Conservation (phyloP, 2,797 vertebrate genomes). For the Morus bassanus region DNA sequence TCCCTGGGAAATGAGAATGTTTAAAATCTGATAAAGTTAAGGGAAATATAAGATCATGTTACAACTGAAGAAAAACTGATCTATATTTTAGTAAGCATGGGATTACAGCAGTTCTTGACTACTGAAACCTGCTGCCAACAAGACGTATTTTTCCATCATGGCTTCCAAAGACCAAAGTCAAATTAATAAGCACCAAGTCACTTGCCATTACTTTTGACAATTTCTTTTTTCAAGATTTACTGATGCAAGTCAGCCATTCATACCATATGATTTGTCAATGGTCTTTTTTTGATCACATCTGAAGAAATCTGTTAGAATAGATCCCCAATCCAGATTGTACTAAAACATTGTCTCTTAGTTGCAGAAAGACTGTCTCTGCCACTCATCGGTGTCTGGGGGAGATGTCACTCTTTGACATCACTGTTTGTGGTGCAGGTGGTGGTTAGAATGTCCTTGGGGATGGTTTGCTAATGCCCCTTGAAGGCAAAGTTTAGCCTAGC, state of each 20-base stretch:
- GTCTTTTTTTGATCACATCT: not conserved
- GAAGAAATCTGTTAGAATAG: not conserved
- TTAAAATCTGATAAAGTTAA: not conserved
- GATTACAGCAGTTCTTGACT: not conserved
- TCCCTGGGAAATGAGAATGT: not conserved
- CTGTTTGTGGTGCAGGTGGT: not conserved
- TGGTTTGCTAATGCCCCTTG: not conserved
- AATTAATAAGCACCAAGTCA: not conserved
- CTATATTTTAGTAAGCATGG: not conserved
- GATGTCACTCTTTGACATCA: not conserved
- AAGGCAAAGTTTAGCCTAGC: not conserved
- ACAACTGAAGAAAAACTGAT: not conserved
- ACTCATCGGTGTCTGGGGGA: accelerated
- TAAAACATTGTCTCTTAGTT: not conserved
- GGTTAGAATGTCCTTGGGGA: not conserved
- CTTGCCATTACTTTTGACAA: not conserved
- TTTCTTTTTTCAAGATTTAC: not conserved
- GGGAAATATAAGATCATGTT: not conserved
- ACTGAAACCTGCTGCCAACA: not conserved
- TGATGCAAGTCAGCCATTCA: not conserved
- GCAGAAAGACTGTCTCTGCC: not conserved
- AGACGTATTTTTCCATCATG: not conserved
- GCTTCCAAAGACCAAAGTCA: not conserved
- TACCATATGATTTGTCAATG: not conserved
- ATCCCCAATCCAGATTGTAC: not conserved